phyloP scores from a whole-genome alignment of 2,113 vertebrate species.

The Salvelinus fontinalis region DNA sequence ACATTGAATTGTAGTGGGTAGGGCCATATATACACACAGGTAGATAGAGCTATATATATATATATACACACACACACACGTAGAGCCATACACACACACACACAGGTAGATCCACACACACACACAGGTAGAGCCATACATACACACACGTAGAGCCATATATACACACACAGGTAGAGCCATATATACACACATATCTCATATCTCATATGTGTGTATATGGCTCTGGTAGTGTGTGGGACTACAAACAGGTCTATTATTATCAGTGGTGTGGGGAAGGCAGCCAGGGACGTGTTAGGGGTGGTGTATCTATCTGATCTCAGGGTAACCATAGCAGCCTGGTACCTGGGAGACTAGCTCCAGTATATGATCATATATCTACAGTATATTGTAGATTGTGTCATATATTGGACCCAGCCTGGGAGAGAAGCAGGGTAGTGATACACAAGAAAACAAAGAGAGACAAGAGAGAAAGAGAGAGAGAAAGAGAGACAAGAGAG shows the following conservation, averaged over 20 bases:
- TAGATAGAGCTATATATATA: too few species aligned
- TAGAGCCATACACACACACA: too few species aligned
- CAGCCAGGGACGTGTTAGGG: slow-evolving; percentile 21
- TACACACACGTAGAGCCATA: too few species aligned
- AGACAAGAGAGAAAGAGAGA: neutral
- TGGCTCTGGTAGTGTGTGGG: neutral
- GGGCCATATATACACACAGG: too few species aligned
- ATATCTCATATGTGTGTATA: too few species aligned
- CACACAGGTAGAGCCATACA: too few species aligned
- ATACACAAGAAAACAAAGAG: neutral
- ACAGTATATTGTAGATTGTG: neutral
- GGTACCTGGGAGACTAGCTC: neutral
- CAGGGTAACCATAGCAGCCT: slow-evolving; percentile 1
- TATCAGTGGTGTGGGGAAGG: slow-evolving; percentile 1
- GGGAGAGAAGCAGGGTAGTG: slow-evolving; percentile 5
- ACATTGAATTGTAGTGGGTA: too few species aligned
- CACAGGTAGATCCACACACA: too few species aligned
- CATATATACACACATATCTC: too few species aligned
- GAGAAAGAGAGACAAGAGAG: neutral
- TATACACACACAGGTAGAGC: too few species aligned
- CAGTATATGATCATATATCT: slow-evolving; percentile 4
- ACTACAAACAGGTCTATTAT: neutral
- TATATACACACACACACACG: too few species aligned
- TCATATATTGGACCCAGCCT: slow-evolving; percentile 11
- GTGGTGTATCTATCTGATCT: slow-evolving; percentile 1